These are phyloP conservation scores for Callocephalon fimbriatum DNA, from an alignment of 2,113 vertebrate species.

Conservation along the genomic window DNA sequence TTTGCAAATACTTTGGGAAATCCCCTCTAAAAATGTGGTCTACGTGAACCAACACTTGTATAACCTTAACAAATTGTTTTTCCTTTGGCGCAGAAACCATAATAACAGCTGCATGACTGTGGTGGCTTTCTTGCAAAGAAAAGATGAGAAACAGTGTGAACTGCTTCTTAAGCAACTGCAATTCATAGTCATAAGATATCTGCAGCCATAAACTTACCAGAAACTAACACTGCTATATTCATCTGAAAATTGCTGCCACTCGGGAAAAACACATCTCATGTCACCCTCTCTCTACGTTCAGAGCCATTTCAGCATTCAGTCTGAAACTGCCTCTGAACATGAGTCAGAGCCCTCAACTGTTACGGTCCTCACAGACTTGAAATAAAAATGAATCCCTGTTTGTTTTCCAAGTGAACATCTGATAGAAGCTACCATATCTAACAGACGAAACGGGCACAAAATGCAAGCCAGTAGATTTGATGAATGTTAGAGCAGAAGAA, in stretches of 20 bases:
- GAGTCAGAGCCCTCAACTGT: slow-evolving; percentile 36
- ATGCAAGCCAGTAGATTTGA: background rate
- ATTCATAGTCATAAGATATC: slow-evolving; percentile 13
- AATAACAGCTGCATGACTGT: background rate
- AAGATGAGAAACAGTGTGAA: slow-evolving; percentile 6
- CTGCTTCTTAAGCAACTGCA: slow-evolving; percentile 37
- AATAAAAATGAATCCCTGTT: slow-evolving; percentile 28
- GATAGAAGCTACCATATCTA: background rate
- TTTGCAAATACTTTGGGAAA: slow-evolving; percentile 1
- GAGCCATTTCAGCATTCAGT: slow-evolving; percentile 13
- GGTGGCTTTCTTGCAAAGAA: background rate
- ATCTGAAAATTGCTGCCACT: slow-evolving; percentile 34
- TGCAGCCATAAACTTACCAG: slow-evolving; percentile 33
- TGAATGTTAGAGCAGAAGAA: background rate
- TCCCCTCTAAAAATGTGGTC: background rate
- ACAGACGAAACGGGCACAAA: background rate
- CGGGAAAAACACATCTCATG: background rate
- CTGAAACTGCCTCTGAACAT: slow-evolving; percentile 26
- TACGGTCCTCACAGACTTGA: background rate
- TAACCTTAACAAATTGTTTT: background rate
- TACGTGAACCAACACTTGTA: background rate
- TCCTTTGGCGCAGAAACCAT: background rate
- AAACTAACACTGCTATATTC: background rate
- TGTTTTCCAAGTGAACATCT: slow-evolving; percentile 19
- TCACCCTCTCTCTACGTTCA: background rate